These are phyloP conservation scores for Tubiluchus corallicola DNA, from an alignment of 2,888 invertebrate species.

Conservation along the genomic window DNA sequence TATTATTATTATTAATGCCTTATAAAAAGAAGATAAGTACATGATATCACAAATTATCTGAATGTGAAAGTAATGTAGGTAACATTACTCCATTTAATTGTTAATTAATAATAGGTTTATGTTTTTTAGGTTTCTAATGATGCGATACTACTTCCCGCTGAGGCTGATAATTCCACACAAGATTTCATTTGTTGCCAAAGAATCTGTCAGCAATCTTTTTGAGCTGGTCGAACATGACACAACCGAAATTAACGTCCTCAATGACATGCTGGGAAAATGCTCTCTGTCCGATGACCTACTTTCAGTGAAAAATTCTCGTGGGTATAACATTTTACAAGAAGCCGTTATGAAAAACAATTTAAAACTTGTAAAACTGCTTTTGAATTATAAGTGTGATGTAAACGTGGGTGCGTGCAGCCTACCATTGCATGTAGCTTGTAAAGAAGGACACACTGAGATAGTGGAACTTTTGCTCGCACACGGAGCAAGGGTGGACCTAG, in stretches of 20 bases:
- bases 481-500: constrained; percentile 48
- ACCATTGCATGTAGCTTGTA: constrained; percentile 52
- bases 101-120: too few relatives aligned
- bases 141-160: not conserved
- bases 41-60: too few relatives aligned
- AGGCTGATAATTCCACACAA: not conserved
- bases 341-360: constrained; percentile 50
- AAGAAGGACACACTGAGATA: constrained; percentile 47
- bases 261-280: not conserved
- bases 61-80: too few relatives aligned
- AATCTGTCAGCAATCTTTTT: not conserved
- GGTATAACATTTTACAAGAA: constrained; percentile 48
- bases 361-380: constrained; percentile 46
- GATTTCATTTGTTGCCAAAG: not conserved
- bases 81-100: too few relatives aligned
- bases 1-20: too few relatives aligned
- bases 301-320: constrained; percentile 46
- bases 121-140: too few relatives aligned
- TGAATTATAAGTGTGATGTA: constrained; percentile 42
- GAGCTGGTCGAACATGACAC: not conserved
- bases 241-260: not conserved
- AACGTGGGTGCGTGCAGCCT: constrained; percentile 52
- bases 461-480: constrained; percentile 46
- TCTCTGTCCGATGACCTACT: constrained; percentile 45
- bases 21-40: too few relatives aligned